Percentiles rank a stretch among this genome's conserved stretches.
These are phyloP conservation scores for Tragelaphus imberbis DNA, from an alignment of 2,113 vertebrate species.

Conservation along the genomic window DNA sequence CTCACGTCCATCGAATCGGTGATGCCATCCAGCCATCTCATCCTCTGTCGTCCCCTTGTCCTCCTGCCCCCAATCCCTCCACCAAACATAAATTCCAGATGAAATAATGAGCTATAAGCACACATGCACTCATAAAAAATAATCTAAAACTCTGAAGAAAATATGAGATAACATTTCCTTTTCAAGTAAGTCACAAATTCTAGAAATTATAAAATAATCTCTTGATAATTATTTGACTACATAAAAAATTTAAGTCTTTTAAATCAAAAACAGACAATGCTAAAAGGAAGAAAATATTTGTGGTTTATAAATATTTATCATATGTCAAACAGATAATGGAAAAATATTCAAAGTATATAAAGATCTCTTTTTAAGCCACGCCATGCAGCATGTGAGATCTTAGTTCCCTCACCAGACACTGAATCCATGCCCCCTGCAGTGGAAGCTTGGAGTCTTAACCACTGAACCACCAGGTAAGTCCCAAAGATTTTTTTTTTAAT, in stretches of 20 bases:
- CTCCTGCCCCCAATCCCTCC: too few species aligned
- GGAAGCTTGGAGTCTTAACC: background rate
- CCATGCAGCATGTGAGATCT: background rate
- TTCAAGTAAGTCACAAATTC: background rate
- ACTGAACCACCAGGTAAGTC: background rate
- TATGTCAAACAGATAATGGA: background rate
- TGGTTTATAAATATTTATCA: background rate
- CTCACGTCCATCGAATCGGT: too few species aligned
- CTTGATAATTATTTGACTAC: background rate
- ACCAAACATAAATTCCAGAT: background rate
- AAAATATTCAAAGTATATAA: background rate
- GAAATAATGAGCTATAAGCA: conserved; percentile 5
- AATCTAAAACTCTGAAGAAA: background rate
- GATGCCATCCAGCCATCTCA: too few species aligned
- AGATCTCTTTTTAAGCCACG: background rate
- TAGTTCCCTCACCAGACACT: background rate
- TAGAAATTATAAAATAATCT: background rate
- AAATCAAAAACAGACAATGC: conserved; percentile 5
- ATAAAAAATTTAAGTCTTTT: background rate
- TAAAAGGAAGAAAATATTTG: background rate
- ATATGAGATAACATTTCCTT: background rate
- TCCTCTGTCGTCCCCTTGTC: too few species aligned
- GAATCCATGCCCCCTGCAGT: background rate
- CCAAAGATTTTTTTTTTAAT: background rate
- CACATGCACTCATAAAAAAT: background rate